These are phyloP conservation scores for Troides aeacus DNA, from an alignment of 2,888 invertebrate species.

Conservation along the genomic window DNA sequence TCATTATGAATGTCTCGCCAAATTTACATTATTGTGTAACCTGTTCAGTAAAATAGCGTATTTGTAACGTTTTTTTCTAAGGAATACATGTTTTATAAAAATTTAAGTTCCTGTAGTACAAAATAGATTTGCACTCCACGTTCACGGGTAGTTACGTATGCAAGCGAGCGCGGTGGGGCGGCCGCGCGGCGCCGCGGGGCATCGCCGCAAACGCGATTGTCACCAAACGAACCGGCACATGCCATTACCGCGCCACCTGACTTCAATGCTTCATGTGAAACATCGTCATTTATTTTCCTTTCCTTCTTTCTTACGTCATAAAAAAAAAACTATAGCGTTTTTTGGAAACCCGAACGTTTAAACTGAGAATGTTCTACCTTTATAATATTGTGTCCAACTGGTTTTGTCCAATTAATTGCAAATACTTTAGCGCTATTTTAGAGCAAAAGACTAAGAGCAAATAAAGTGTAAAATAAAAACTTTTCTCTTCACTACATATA, in stretches of 20 bases:
- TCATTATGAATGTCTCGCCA: not conserved
- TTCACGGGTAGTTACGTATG: conserved; percentile 31
- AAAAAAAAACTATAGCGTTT: not conserved
- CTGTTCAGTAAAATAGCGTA: not conserved
- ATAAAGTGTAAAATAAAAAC: not conserved
- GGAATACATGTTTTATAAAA: not conserved
- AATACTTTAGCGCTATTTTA: too few relatives aligned
- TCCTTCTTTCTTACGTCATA: conserved; percentile 8
- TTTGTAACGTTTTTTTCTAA: not conserved
- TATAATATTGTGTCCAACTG: too few relatives aligned
- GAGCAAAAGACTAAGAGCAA: too few relatives aligned
- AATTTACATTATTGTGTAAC: not conserved
- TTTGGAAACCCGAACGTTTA: not conserved
- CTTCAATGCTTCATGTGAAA: conserved; percentile 41
- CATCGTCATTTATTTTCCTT: conserved; percentile 29
- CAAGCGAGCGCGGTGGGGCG: conserved; percentile 37
- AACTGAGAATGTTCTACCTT: too few relatives aligned
- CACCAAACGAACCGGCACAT: conserved; percentile 70
- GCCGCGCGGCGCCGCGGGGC: conserved; percentile 53
- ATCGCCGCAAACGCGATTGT: conserved; percentile 68
- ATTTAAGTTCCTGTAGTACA: conserved; percentile 10
- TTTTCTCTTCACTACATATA: not conserved
- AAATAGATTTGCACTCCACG: conserved; percentile 35
- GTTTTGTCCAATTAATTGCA: too few relatives aligned
- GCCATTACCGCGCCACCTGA: conserved; percentile 62